Base-by-base conservation (phyloP, 2,797 vertebrate species). In the Poecilia velifera region DNA sequence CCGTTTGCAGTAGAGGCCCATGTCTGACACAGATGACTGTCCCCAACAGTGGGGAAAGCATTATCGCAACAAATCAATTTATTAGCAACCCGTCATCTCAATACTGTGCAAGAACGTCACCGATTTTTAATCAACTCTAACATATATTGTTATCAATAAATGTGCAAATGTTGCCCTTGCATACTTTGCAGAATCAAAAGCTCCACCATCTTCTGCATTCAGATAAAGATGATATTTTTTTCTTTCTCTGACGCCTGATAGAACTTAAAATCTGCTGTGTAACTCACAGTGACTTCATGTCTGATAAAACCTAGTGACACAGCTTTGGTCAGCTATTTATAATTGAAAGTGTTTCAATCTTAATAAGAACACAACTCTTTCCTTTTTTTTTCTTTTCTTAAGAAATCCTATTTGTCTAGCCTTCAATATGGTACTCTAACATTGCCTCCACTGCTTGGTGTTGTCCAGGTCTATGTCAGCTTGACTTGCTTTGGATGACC, bases 401-500 rank as follows among this genome's bases (percentile, higher is more conserved):
- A 13, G 22, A 22, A n/a, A 13, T 41, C 4, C 0, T n/a, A 41
- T 41, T 39, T 25, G 8, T 22, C 3, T 16, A 28, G 25, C 41
- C 2, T 4, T 14, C 4, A 41, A 28, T 46, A 28, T 28, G 28
- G 41, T 72, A 31, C n/a, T 55, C 31, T 68, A 5, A 20, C 73
- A 31, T 10, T 18, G 1, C 49, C 10, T 34, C n/a, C 39, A 57
- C 74, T n/a, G 13, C 25, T 79, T 16, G 25, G 20, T 41, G 73
- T 79, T 81, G 55, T 59, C 79, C 66, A 45, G 71, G 70, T 77
- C 73, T 83, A 72, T 0, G 20, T 76, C 81, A 85, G 78, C 82
- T 75, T 86, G 70, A 81, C 81, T 72, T 82, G 79, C 78, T 90
- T 90, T 88, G 77, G 57, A 10, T 77, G 88, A 93, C 89, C 85